Evolutionary conservation across 2,888 invertebrate species (phyloP).

Genomic region (Parnassius glacialis): DNA sequence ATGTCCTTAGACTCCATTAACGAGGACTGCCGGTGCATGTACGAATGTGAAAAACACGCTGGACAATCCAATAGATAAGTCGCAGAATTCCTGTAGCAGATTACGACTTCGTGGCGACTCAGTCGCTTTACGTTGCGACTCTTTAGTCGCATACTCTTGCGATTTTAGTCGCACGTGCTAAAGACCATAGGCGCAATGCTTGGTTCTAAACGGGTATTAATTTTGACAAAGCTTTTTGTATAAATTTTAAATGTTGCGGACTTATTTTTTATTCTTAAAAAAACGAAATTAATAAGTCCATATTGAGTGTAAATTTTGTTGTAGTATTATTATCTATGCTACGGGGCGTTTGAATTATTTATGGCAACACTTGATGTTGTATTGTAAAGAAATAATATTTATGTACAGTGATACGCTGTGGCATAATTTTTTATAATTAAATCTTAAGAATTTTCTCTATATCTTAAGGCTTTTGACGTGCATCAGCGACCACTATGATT

Average conservation of each 20-base stretch:
- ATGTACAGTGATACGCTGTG: slow-evolving; percentile 23
- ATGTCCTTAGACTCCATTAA: slow-evolving; percentile 73
- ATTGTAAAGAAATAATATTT: slow-evolving; percentile 12
- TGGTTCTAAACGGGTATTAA: slow-evolving; percentile 16
- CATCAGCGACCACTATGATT: slow-evolving; percentile 8
- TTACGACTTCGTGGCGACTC: slow-evolving; percentile 2
- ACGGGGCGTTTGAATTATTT: slow-evolving; percentile 8
- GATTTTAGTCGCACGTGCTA: slow-evolving; percentile 10
- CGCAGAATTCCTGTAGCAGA: background rate
- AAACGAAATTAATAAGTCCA: slow-evolving; percentile 3
- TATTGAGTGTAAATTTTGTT: slow-evolving; percentile 15
- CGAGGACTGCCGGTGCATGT: slow-evolving; percentile 65
- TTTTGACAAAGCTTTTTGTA: slow-evolving; percentile 16
- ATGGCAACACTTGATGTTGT: slow-evolving; percentile 18
- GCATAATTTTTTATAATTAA: slow-evolving; percentile 18
- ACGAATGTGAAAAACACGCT: slow-evolving; percentile 52
- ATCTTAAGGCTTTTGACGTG: slow-evolving; percentile 21
- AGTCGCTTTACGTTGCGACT: slow-evolving; percentile 4
- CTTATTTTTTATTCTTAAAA: slow-evolving; percentile 1
- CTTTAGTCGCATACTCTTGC: background rate
- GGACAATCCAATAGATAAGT: slow-evolving; percentile 55
- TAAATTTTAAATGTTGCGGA: slow-evolving; percentile 9
- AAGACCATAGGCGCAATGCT: slow-evolving; percentile 6
- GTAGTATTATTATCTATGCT: slow-evolving; percentile 18
- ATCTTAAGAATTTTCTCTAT: slow-evolving; percentile 14